A percentile compares a stretch with the other conserved stretches of the same genome.
Evolutionary conservation across 2,797 vertebrate genomes (phyloP).

Genomic region (Triplophysa yarkandensis): DNA sequence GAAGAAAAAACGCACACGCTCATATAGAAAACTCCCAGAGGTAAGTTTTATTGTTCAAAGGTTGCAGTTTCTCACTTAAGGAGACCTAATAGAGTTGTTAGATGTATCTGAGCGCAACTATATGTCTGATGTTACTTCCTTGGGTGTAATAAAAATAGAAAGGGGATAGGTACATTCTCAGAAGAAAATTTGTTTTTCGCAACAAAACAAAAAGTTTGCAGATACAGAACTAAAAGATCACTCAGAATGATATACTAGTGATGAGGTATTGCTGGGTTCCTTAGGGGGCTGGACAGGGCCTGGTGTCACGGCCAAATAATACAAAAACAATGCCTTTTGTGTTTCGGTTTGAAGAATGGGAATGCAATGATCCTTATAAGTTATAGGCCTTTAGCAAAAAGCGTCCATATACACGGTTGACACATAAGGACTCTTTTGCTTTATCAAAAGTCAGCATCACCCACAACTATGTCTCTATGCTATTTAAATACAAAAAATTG

Average conservation of each 20-base stretch:
- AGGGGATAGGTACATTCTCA: background rate
- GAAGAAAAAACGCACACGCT: background rate
- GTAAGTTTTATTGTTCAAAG: background rate
- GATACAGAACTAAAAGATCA: background rate
- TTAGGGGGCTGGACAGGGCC: background rate
- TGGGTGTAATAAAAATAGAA: conserved; percentile 6
- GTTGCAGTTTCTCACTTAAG: background rate
- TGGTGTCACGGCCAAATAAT: background rate
- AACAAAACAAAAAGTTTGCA: background rate
- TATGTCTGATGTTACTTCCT: background rate
- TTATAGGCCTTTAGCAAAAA: no score
- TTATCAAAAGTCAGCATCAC: no score
- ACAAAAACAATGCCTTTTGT: background rate
- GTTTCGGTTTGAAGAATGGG: background rate
- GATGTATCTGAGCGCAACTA: background rate
- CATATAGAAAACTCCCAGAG: background rate
- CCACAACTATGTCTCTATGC: no score
- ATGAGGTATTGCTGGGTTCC: background rate
- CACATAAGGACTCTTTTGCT: no score
- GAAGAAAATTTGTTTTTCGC: background rate
- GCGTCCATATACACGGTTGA: no score
- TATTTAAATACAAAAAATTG: no score
- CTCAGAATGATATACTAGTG: background rate
- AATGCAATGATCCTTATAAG: no score
- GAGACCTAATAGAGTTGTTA: background rate